Evolutionary conservation across 2,113 vertebrate genomes (phyloP), one percentile per base, ranked within the genome.

Genomic region (Triplophysa dalaica): DNA sequence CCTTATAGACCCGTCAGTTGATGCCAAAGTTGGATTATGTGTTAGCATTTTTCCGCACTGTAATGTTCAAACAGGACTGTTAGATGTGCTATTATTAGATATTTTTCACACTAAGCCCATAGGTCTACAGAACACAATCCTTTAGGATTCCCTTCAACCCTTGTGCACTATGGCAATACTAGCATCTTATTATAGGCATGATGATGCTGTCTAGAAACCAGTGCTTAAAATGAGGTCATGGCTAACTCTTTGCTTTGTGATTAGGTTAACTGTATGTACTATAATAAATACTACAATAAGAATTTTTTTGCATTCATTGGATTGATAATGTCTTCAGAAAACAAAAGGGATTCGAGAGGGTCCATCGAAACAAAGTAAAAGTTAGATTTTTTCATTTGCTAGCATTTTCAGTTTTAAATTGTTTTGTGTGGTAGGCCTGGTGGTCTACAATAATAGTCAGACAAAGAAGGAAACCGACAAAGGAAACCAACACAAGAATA

Each of bases 41-140:
- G 75, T 45, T 10, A 82, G 81, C 83, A 85, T 82, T 80, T 81
- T 48, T 87, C 10, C 86, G 67, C 72, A 80, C 67, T 24, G 29
- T 77, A 80, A 70, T 75, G 67, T 73, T 82, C 41, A 50, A 45
- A 2, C 80, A 68, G 69, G 64, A 43, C 48, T 70, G 64, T 80
- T 68, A n/a, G 77, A 64, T 41, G 67, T 67, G 75, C 83, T 86
- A 88, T 86, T 84, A 84, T 86, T 87, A 88, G 45, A 61, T 14
- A 14, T 48, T 81, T 81, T 84, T 87, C 69, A 85, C 81, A 81
- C 68, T 76, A 80, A 77, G 73, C 77, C 65, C 60, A 79, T 66
- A 85, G 79, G 85, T 73, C 14, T 75, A 56, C 72, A 60, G 64
- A 66, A 38, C 45, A 45, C 68, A 65, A 82, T 82, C 79, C 79